Conservation (phyloP, 2,888 invertebrate genomes). For the Pheosia gnoma region DNA sequence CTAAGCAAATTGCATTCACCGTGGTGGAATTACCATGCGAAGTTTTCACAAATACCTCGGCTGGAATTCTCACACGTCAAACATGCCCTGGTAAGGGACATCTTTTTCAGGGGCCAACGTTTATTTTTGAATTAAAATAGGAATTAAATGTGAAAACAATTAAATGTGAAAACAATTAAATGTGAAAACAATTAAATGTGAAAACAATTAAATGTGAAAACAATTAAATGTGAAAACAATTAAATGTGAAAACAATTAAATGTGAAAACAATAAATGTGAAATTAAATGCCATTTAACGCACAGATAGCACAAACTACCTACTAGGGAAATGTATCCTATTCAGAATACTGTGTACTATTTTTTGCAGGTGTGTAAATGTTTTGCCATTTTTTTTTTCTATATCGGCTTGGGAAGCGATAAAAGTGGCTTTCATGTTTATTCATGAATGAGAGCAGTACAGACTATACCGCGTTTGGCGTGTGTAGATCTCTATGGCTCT, state of each 20-base stretch:
- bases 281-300: no score
- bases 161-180: no score
- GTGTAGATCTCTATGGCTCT: no score
- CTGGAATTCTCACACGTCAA: conserved; percentile 43
- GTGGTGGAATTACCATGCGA: conserved; percentile 52
- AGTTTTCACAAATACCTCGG: conserved; percentile 47
- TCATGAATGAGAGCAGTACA: neutral
- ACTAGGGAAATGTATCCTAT: neutral
- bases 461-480: neutral
- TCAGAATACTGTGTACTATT: neutral
- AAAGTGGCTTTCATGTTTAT: neutral
- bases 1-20: conserved; percentile 73
- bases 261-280: no score
- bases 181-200: no score
- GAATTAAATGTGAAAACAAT: no score
- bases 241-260: no score
- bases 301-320: no score
- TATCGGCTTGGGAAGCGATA: neutral
- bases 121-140: no score
- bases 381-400: neutral
- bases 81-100: conserved; percentile 7
- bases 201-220: no score
- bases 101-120: neutral
- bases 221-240: no score
- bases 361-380: neutral